These are phyloP conservation scores for Cynoglossus semilaevis DNA, from an alignment of 2,113 vertebrate species.

Conservation along the genomic window DNA sequence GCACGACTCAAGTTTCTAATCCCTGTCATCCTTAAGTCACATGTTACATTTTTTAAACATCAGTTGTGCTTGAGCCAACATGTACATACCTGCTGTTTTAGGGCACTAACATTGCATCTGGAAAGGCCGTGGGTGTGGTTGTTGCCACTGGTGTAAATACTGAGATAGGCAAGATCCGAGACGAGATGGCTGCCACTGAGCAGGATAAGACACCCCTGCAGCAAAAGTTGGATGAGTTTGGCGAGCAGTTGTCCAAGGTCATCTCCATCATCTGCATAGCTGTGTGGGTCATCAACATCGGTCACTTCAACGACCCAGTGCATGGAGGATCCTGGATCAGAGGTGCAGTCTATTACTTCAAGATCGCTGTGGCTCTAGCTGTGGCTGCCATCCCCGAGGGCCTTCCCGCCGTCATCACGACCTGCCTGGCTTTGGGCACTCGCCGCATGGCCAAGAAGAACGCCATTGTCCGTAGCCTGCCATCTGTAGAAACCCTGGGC, in stretches of 20 bases:
- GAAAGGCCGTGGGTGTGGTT: slow-evolving; percentile 92
- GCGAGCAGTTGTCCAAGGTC: slow-evolving; percentile 96
- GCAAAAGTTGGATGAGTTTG: slow-evolving; percentile 97
- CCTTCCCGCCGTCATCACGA: slow-evolving; percentile 96
- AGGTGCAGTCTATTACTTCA: slow-evolving; percentile 98
- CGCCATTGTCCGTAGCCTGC: slow-evolving; percentile 93
- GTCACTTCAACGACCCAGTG: slow-evolving; percentile 97
- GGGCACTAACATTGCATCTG: slow-evolving; percentile 96
- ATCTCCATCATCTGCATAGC: slow-evolving; percentile 98
- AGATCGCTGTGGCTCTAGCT: slow-evolving; percentile 94
- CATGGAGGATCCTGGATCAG: slow-evolving; percentile 98
- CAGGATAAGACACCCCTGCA: slow-evolving; percentile 95
- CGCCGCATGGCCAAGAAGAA: slow-evolving; percentile 99
- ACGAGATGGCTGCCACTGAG: slow-evolving; percentile 96
- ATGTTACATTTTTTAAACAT: slow-evolving; percentile 3
- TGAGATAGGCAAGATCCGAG: slow-evolving; percentile 96
- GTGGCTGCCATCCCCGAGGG: slow-evolving; percentile 96
- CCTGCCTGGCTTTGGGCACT: slow-evolving; percentile 96
- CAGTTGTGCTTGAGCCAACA: slow-evolving; percentile 7
- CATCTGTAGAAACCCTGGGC: slow-evolving; percentile 95
- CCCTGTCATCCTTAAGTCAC: slow-evolving; percentile 18
- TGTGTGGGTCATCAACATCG: slow-evolving; percentile 99
- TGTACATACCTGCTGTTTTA: slow-evolving; percentile 48
- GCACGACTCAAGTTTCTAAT: slow-evolving; percentile 44
- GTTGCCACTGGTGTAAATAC: slow-evolving; percentile 93